phyloP scores from a whole-genome alignment of 2,888 invertebrate genomes.

The Lottia scabra region DNA sequence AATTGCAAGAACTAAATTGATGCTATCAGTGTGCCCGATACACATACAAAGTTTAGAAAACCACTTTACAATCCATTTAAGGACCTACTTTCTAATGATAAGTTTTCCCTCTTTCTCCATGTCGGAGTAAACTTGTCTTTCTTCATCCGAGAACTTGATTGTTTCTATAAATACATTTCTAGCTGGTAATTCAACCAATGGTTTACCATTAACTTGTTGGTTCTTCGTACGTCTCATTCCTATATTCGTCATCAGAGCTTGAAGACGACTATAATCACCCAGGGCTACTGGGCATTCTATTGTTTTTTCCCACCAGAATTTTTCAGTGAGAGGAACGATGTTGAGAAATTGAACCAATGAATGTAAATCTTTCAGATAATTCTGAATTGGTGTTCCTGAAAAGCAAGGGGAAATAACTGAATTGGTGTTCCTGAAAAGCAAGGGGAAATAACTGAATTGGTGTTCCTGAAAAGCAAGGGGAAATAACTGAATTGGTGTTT shows the following conservation, averaged over 20 bases:
- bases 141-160: slow-evolving; percentile 57
- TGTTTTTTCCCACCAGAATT: slow-evolving; percentile 44
- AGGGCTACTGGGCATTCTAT: slow-evolving; percentile 42
- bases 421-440: slow-evolving; percentile 91
- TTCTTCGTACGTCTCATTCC: slow-evolving; percentile 51
- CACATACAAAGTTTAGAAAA: too few species aligned
- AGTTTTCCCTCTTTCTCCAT: slow-evolving; percentile 50
- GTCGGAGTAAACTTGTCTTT: slow-evolving; percentile 58
- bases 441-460: slow-evolving; percentile 74
- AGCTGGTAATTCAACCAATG: slow-evolving; percentile 59
- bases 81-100: slow-evolving; percentile 43
- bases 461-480: slow-evolving; percentile 82
- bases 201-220: slow-evolving; percentile 59
- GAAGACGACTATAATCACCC: slow-evolving; percentile 44
- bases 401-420: slow-evolving; percentile 72
- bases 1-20: too few species aligned
- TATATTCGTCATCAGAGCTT: slow-evolving; percentile 42
- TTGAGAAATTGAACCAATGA: slow-evolving; percentile 95
- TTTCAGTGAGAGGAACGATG: slow-evolving; percentile 49
- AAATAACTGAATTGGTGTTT: slow-evolving; percentile 81
- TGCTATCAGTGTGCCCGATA: too few species aligned
- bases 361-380: slow-evolving; percentile 97
- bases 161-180: slow-evolving; percentile 55
- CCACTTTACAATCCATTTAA: too few species aligned
- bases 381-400: slow-evolving; percentile 92